These are phyloP conservation scores for Lycopodina hypogea DNA, from an alignment of 37 sponge, comb jelly and placozoan species.

Conservation along the genomic window DNA sequence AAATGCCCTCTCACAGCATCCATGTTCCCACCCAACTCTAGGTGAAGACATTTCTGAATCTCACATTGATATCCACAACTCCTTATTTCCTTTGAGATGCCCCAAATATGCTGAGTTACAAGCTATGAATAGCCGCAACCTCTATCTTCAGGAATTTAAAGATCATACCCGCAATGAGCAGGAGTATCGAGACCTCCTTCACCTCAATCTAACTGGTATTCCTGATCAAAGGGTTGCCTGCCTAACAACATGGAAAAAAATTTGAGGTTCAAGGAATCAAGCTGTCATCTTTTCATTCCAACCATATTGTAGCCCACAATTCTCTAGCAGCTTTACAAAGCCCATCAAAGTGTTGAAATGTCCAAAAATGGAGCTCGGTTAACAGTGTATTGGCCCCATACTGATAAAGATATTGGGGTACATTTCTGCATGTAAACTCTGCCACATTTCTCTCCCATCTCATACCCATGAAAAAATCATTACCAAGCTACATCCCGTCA, in stretches of 20 bases:
- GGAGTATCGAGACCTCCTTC: conserved; percentile 1
- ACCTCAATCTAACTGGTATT: background rate
- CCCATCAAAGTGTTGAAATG: conserved; percentile 6
- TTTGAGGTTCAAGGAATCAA: conserved; percentile 2
- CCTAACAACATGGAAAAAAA: background rate
- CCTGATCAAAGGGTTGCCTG: background rate
- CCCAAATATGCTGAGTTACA: background rate
- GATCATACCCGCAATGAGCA: conserved; percentile 3
- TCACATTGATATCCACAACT: background rate
- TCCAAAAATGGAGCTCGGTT: conserved; percentile 8
- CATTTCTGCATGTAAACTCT: background rate
- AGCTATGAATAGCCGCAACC: background rate
- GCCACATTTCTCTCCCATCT: conserved; percentile 1
- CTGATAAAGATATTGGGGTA: conserved; percentile 5
- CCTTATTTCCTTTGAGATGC: background rate
- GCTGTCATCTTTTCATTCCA: conserved; percentile 6
- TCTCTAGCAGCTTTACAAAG: conserved; percentile 1
- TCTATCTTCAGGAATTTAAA: conserved; percentile 6
- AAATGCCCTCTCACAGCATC: conserved; percentile 12
- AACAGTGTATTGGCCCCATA: conserved; percentile 17
- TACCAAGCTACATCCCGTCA: background rate
- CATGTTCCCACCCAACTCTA: background rate
- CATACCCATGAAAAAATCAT: conserved; percentile 15
- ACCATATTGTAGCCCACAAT: background rate
- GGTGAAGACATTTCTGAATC: background rate